Percentiles rank a stretch among this genome's conserved stretches.
Conservation (phyloP, 2,888 invertebrate genomes). For the Osedax frankpressi region DNA sequence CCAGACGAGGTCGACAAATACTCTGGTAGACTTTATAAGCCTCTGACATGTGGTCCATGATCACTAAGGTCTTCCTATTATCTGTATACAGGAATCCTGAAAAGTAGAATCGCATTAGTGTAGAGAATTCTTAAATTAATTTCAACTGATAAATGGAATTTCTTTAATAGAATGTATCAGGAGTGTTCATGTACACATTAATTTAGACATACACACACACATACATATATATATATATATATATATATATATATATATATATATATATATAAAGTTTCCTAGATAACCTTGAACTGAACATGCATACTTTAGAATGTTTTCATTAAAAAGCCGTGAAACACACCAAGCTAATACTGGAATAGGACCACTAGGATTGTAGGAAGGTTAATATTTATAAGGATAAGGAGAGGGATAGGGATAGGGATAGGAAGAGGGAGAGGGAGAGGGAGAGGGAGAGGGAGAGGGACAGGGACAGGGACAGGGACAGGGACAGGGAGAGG, state of each 20-base stretch:
- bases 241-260: no score
- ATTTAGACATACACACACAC: no score
- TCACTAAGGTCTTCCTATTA: slow-evolving; percentile 38
- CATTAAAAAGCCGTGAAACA: slow-evolving; percentile 37
- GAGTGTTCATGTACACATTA: no score
- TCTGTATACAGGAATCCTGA: slow-evolving; percentile 41
- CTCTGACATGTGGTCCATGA: slow-evolving; percentile 39
- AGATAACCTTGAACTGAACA: slow-evolving; percentile 36
- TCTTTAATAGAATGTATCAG: no score
- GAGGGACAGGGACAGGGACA: neutral
- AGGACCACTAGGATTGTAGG: no score
- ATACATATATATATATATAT: no score
- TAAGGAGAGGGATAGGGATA: neutral
- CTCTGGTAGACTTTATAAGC: slow-evolving; percentile 39
- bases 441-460: neutral
- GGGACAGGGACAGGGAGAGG: neutral
- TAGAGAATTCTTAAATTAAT: no score
- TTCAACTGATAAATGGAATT: no score
- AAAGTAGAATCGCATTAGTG: neutral
- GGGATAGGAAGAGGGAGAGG: neutral
- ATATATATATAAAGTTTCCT: no score
- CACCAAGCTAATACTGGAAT: slow-evolving; percentile 38
- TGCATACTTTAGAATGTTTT: slow-evolving; percentile 39
- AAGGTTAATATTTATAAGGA: neutral
- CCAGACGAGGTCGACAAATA: slow-evolving; percentile 29